Evolutionary conservation across 1,140 invertebrate species (phyloP).

Genomic region (Nymphalis io): DNA sequence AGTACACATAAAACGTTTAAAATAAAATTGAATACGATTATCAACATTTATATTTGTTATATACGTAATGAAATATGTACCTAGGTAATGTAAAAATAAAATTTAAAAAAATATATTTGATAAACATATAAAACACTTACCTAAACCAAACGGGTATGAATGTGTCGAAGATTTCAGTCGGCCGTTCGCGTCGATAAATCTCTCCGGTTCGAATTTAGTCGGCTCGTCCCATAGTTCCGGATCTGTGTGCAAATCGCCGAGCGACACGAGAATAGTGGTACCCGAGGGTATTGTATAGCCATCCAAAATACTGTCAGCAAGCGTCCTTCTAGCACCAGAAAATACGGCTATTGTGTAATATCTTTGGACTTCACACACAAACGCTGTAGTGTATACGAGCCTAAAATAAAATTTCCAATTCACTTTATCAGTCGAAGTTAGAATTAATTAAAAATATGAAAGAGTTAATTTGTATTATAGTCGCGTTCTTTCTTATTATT

Average conservation of each 20-base stretch:
- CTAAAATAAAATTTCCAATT: conserved; percentile 54
- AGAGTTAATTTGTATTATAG: too few relatives aligned
- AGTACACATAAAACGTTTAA: too few relatives aligned
- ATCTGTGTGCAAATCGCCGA: conserved; percentile 83
- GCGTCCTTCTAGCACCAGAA: conserved; percentile 84
- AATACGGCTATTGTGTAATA: conserved; percentile 84
- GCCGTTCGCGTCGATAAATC: conserved; percentile 78
- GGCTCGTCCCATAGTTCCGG: conserved; percentile 85
- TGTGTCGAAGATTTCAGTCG: conserved; percentile 76
- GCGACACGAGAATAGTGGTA: conserved; percentile 83
- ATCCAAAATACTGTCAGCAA: conserved; percentile 81
- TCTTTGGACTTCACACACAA: conserved; percentile 84
- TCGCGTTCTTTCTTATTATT: too few relatives aligned
- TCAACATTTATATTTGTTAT: too few relatives aligned
- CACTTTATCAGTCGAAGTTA: not conserved
- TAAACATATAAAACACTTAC: conserved; percentile 59
- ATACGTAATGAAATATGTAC: too few relatives aligned
- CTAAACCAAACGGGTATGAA: conserved; percentile 85
- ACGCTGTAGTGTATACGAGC: conserved; percentile 83
- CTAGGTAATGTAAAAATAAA: not conserved
- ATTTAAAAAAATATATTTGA: not conserved
- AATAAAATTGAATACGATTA: too few relatives aligned
- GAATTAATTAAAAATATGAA: not conserved
- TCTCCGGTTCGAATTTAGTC: conserved; percentile 85
- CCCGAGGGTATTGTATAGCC: conserved; percentile 86